Evolutionary conservation across 1,140 invertebrate genomes (phyloP), one percentile per base, ranked within the genome.

Genomic region (Lepidurus packardi): DNA sequence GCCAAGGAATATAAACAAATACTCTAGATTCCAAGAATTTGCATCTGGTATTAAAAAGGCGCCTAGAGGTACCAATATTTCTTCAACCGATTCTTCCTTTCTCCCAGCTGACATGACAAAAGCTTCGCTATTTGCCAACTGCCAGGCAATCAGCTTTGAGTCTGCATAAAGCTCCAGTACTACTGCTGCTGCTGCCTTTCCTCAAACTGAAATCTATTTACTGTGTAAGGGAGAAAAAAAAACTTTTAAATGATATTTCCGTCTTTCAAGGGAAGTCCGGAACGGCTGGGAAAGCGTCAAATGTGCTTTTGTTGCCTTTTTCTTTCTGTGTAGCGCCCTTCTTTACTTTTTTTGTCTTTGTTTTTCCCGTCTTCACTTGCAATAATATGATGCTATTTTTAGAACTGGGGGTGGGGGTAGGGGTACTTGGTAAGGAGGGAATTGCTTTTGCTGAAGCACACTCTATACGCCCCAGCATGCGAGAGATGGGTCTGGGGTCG

Each of bases 131-230:
- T 65, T 65, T 65, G 53, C 53, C 53, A 65, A 65, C 53, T 65
- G 53, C 53, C 53, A 65, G 53, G 21, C 53, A 65, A 65, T 65
- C 53, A 65, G 53, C 53, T 65, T 65, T 65, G 53, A 65, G 53
- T 65, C 53, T 65, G 53, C 53, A 65, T 65, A 65, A 65, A 65
- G 13, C 6, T 21, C 21, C 21, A n/a, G 6, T 16, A 47, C 3
- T 47, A 11, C 45, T 16, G 16, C 45, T 10, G 45, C 45, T 47
- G 45, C 1, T 65, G 9, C 53, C 21, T 65, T 65, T 65, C 53
- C 53, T 65, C 53, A 1, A 13, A 65, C 53, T 7, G 13, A 65
- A 65, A 65, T n/a, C 6, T 65, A 65, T 65, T 65, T 65, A 65
- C 13, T 65, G 13, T 9, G 10, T 21, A n/a, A 7, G 8, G 53